Evolutionary conservation across 92 coral and sea anemone genomes (phyloP), one percentile per base, ranked within the genome.

Genomic region (Palythoa grandis): DNA sequence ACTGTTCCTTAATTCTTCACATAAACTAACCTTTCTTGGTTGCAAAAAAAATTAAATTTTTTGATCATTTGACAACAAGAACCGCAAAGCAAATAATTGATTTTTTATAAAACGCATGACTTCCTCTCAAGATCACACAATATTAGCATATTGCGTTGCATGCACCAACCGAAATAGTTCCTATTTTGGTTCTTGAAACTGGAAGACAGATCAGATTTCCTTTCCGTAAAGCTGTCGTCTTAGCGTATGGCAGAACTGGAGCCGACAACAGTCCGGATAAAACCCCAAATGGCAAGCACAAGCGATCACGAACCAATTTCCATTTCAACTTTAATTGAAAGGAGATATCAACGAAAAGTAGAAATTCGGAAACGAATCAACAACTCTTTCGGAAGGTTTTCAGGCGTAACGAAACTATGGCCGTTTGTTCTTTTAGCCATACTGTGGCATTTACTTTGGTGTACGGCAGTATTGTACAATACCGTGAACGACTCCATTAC

Each of bases 401-500:
- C 60, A 53, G 74, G 85, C 19, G 40, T 80, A 24, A 66, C 85
- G 13, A 80, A 47, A 70, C 17, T 25, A 47, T 67, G 71, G 20
- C 85, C 75, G 22, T 80, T 48, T 67, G 63, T 80, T 10, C 1
- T 66, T 7, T 47, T 63, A 14, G 74, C 53, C 5, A 73, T 80
- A 35, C 11, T 80, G 56, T 67, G 71, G 85, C 85, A 80, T 22
- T 67, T 80, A 22, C 23, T 80, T 15, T 67, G 75, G 85, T 47
- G 74, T 24, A 29, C 57, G 1, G 40, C 43, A 11, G 85, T 80
- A 0, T 8, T 80, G n/a, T 80, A 47, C 75, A 80, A 80, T 20
- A 80, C 74, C 3, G 72, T 80, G 5, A 80, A 80, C 58, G 85
- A 80, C 75, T 80, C 85, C 47, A 80, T 80, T 7, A 48, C 48